Percentiles rank a stretch among this genome's conserved stretches.
These are phyloP conservation scores for Lucilia sericata DNA, from an alignment of 1,140 invertebrate species.

Conservation along the genomic window DNA sequence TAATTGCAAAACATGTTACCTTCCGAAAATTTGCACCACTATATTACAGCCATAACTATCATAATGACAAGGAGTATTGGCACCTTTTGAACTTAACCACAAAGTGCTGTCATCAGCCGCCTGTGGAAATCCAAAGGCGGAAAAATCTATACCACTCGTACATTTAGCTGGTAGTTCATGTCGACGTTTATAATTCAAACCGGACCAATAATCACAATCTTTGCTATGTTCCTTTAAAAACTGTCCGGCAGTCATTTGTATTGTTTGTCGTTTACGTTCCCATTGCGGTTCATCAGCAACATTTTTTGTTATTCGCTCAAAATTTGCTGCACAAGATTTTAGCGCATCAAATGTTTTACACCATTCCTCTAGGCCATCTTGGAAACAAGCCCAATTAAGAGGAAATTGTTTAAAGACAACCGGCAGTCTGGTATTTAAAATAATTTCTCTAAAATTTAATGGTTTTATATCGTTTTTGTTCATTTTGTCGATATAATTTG, in stretches of 20 bases:
- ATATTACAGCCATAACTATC: constrained; percentile 96
- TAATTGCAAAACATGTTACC: constrained; percentile 73
- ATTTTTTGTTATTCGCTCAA: constrained; percentile 67
- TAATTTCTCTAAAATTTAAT: constrained; percentile 54
- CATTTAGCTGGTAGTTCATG: constrained; percentile 54
- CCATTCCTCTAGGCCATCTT: constrained; percentile 68
- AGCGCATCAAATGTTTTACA: constrained; percentile 66
- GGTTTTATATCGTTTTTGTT: not conserved
- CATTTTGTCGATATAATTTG: not conserved
- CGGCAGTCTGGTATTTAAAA: constrained; percentile 59
- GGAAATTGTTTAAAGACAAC: constrained; percentile 57
- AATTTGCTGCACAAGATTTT: constrained; percentile 59
- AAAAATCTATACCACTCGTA: constrained; percentile 57
- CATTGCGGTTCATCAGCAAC: constrained; percentile 76
- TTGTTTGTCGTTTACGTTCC: constrained; percentile 75
- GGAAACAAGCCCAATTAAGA: constrained; percentile 58
- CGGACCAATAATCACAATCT: constrained; percentile 72
- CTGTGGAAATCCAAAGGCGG: constrained; percentile 76
- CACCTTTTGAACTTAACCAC: constrained; percentile 90
- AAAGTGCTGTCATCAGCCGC: constrained; percentile 83
- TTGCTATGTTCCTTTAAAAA: constrained; percentile 70
- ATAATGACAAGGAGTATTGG: constrained; percentile 93
- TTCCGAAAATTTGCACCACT: constrained; percentile 88
- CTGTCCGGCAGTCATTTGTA: constrained; percentile 73
- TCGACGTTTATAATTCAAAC: constrained; percentile 69